Evolutionary conservation across 2,888 invertebrate species (phyloP).

Genomic region (Parnassius apollo): DNA sequence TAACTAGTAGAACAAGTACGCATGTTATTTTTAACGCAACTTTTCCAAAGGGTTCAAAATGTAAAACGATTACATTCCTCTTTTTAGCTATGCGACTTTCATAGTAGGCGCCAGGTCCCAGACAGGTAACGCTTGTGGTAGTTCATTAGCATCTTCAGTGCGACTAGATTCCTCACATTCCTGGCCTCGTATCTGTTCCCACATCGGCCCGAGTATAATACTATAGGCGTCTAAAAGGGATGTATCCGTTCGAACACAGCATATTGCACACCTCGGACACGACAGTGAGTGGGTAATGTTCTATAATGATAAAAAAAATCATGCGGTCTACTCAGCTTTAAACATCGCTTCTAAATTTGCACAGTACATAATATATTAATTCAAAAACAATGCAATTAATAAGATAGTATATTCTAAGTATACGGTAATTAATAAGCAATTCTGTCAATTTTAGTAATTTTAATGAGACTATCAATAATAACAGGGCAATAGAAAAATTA

Average conservation of each 20-base stretch:
- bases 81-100: conserved; percentile 30
- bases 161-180: conserved; percentile 64
- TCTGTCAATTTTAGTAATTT: no score
- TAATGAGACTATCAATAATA: no score
- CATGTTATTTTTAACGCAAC: conserved; percentile 25
- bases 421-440: no score
- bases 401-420: no score
- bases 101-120: conserved; percentile 45
- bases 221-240: conserved; percentile 1
- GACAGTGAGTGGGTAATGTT: no score
- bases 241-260: neutral
- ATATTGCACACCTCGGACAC: no score
- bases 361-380: no score
- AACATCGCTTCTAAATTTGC: no score
- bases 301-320: no score
- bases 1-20: conserved; percentile 15
- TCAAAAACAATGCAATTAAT: no score
- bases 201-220: conserved; percentile 36
- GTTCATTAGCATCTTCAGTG: conserved; percentile 63
- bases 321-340: no score
- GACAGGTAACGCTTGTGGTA: conserved; percentile 50
- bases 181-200: conserved; percentile 57
- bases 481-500: no score
- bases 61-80: conserved; percentile 23
- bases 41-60: conserved; percentile 13